Evolutionary conservation across 53 echinoderm and acorn worm species (phyloP).

Genomic region (Arbacia lixula): DNA sequence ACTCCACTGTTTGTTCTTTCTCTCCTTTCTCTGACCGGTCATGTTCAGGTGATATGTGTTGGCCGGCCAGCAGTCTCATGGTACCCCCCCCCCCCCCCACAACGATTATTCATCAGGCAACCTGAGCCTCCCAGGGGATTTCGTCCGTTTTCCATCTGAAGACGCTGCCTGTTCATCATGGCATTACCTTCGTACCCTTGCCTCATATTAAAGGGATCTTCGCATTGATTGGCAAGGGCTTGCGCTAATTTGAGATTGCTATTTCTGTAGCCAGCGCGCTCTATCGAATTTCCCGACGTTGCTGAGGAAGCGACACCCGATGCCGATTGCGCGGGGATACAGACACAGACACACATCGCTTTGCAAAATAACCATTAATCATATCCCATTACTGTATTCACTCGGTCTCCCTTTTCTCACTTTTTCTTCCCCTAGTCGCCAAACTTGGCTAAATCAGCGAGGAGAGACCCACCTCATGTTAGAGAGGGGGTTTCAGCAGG

Average conservation of each 20-base stretch:
- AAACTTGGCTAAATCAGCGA: slow-evolving; percentile 40
- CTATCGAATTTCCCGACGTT: slow-evolving; percentile 59
- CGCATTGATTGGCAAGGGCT: slow-evolving; percentile 60
- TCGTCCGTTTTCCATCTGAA: slow-evolving; percentile 56
- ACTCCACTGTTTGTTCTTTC: slow-evolving; percentile 6
- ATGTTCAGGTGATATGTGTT: slow-evolving; percentile 29
- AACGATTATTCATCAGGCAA: slow-evolving; percentile 63
- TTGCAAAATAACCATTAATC: slow-evolving; percentile 66
- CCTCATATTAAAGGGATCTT: slow-evolving; percentile 64
- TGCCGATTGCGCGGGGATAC: slow-evolving; percentile 45
- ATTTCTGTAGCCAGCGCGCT: slow-evolving; percentile 62
- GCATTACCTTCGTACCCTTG: slow-evolving; percentile 57
- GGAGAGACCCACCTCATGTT: background rate
- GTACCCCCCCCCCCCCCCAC: background rate
- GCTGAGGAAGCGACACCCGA: slow-evolving; percentile 50
- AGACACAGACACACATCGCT: slow-evolving; percentile 56
- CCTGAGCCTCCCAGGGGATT: slow-evolving; percentile 43
- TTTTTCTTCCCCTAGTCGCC: background rate
- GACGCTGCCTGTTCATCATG: slow-evolving; percentile 47
- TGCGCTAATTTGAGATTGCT: slow-evolving; percentile 62
- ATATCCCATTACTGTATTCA: slow-evolving; percentile 49
- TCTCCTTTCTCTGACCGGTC: slow-evolving; percentile 20
- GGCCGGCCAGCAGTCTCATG: slow-evolving; percentile 34
- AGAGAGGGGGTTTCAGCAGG: no score
- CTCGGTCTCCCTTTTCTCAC: slow-evolving; percentile 20